phyloP scores from a whole-genome alignment of 2,888 invertebrate species.

The Cryptus armator region DNA sequence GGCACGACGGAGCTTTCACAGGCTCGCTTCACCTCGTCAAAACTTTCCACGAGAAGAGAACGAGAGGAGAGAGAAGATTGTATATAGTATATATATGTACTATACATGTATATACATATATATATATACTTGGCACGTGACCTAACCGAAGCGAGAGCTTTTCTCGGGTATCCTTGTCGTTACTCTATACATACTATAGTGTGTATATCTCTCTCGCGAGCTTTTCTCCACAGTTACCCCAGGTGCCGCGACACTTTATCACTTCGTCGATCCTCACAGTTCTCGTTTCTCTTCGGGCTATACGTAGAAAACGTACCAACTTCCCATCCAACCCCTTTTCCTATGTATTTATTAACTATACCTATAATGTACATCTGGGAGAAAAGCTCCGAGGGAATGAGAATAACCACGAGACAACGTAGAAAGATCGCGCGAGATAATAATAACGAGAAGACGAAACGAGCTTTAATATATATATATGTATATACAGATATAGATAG shows the following conservation, averaged over 20 bases:
- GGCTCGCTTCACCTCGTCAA: conserved; percentile 68
- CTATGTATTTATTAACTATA: conserved; percentile 30
- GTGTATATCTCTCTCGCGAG: conserved; percentile 34
- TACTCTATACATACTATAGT: conserved; percentile 38
- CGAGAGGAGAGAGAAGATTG: background rate
- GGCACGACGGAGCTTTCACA: conserved; percentile 60
- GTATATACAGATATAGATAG: background rate
- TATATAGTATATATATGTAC: background rate
- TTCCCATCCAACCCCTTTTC: background rate
- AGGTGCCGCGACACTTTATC: conserved; percentile 57
- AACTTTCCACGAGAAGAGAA: conserved; percentile 62
- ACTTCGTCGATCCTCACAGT: conserved; percentile 48
- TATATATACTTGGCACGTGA: conserved; percentile 47
- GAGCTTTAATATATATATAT: background rate
- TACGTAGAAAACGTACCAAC: conserved; percentile 47
- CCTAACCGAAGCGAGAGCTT: conserved; percentile 69
- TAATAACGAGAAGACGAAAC: conserved; percentile 14
- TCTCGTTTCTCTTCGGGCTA: conserved; percentile 20
- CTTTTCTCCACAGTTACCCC: conserved; percentile 54
- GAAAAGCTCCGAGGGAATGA: conserved; percentile 8
- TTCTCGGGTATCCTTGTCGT: conserved; percentile 59
- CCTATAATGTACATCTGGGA: background rate
- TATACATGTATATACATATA: background rate
- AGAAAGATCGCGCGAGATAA: conserved; percentile 8
- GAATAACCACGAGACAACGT: background rate